Conservation (phyloP, 1,140 invertebrate species). For the Eumaeus atala region DNA sequence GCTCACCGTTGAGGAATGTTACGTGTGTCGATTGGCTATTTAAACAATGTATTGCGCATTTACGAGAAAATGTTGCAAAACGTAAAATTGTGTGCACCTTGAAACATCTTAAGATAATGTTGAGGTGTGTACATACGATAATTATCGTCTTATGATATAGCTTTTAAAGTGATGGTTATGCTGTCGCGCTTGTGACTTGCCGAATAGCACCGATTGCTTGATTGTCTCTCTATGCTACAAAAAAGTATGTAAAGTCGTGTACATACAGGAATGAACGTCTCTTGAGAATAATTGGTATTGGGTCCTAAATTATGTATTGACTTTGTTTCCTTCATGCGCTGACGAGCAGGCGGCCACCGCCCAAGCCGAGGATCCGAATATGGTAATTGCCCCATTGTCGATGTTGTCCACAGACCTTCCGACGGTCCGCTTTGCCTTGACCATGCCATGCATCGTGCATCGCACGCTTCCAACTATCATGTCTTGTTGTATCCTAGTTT, state of each 20-base stretch:
- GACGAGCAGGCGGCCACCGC: slow-evolving; percentile 83
- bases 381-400: slow-evolving; percentile 81
- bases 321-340: slow-evolving; percentile 62
- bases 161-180: too few species aligned
- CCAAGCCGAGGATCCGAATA: slow-evolving; percentile 91
- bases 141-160: too few species aligned
- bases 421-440: slow-evolving; percentile 63
- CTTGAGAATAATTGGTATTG: slow-evolving; percentile 8
- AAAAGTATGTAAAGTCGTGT: too few species aligned
- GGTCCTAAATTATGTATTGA: slow-evolving; percentile 7
- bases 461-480: slow-evolving; percentile 52
- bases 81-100: too few species aligned
- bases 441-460: slow-evolving; percentile 58
- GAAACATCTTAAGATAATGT: too few species aligned
- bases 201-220: too few species aligned
- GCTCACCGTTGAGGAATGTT: slow-evolving; percentile 4
- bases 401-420: slow-evolving; percentile 62
- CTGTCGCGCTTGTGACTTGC: too few species aligned
- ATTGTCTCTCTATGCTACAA: too few species aligned
- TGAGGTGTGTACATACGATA: neutral
- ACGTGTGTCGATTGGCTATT: slow-evolving; percentile 5
- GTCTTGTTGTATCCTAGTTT: slow-evolving; percentile 20
- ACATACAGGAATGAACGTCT: too few species aligned
- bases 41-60: slow-evolving; percentile 5
- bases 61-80: neutral